Conservation (phyloP, 2,888 invertebrate species). For the Byasa hedistus region DNA sequence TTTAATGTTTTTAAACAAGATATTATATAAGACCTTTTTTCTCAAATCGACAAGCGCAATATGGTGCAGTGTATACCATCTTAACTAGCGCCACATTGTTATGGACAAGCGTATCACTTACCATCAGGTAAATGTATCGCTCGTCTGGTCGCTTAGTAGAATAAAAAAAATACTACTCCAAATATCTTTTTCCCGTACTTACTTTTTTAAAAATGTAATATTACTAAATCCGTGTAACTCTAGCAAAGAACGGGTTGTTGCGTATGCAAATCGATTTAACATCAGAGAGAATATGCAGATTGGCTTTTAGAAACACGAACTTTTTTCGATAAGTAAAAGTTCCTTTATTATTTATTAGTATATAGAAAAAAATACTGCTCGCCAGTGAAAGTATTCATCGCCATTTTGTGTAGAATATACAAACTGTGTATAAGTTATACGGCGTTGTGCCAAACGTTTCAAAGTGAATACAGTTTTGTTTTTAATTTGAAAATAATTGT, state of each 20-base stretch:
- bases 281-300: constrained; percentile 30
- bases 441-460: not conserved
- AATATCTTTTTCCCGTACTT: not conserved
- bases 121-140: no score
- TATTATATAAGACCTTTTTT: no score
- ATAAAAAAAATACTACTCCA: not conserved
- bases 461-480: not conserved
- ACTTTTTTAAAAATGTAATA: constrained; percentile 17
- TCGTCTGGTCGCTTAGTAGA: no score
- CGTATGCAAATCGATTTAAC: constrained; percentile 26
- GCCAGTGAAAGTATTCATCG: constrained; percentile 22
- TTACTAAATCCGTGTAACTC: constrained; percentile 21
- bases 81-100: no score
- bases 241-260: constrained; percentile 16
- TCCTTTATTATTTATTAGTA: constrained; percentile 20
- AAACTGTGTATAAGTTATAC: not conserved
- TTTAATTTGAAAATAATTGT: not conserved
- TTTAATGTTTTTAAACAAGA: no score
- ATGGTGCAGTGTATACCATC: no score
- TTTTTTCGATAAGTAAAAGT: constrained; percentile 32
- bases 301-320: constrained; percentile 32
- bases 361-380: constrained; percentile 19
- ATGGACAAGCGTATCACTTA: no score
- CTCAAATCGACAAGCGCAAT: no score
- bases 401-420: constrained; percentile 12